Conservation (phyloP, 2,113 vertebrate genomes). For the Phocoena sinus region DNA sequence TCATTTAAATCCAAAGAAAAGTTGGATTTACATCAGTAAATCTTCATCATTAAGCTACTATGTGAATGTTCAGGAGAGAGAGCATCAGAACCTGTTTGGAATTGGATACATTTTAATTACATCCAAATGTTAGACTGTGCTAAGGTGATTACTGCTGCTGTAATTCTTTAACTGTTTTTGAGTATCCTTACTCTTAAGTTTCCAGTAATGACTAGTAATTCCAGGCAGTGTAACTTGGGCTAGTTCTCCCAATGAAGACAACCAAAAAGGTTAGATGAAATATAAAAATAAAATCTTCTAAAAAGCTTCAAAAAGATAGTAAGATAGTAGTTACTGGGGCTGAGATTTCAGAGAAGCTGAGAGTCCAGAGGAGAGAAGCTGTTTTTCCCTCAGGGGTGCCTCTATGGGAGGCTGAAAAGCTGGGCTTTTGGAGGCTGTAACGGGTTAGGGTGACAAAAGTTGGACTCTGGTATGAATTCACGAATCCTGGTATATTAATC, state of each 20-base stretch:
- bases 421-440: neutral
- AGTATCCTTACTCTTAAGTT: neutral
- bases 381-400: neutral
- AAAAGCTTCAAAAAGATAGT: neutral
- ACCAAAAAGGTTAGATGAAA: neutral
- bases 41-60: neutral
- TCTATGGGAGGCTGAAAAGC: neutral
- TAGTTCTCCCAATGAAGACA: neutral
- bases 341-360: neutral
- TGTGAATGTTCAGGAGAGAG: neutral
- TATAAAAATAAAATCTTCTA: neutral
- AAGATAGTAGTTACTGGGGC: neutral
- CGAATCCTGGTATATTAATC: neutral
- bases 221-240: neutral
- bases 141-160: neutral
- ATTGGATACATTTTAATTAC: neutral
- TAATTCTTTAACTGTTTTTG: neutral
- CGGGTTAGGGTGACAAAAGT: neutral
- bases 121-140: neutral
- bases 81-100: neutral
- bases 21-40: neutral
- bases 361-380: neutral
- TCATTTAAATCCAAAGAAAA: conserved; percentile 12
- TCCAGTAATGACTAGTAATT: neutral
- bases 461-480: neutral